Evolutionary conservation across 2,888 invertebrate genomes (phyloP).

Genomic region (Onthophagus sagittarius): DNA sequence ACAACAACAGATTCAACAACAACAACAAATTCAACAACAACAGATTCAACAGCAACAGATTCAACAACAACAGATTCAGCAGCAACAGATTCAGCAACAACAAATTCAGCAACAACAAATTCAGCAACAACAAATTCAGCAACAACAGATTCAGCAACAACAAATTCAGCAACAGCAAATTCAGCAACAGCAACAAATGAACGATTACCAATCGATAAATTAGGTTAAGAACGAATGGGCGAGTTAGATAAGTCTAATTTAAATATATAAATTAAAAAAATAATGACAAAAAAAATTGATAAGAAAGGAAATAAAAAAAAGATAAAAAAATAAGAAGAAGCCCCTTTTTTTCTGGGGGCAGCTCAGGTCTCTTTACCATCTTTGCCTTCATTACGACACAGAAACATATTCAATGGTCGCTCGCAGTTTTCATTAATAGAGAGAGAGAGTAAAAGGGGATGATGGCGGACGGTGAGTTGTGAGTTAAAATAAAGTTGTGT

Average conservation of each 20-base stretch:
- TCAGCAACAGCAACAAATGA: neutral
- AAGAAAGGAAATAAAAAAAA: neutral
- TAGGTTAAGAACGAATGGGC: neutral
- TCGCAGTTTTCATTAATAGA: neutral
- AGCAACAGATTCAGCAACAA: neutral
- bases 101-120: neutral
- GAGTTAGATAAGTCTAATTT: neutral
- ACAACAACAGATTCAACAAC: neutral
- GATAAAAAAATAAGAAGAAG: neutral
- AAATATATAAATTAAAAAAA: neutral
- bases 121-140: neutral
- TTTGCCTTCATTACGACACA: neutral
- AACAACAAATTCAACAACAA: neutral
- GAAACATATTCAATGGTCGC: neutral
- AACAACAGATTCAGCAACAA: conserved; percentile 18
- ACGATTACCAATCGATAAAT: neutral
- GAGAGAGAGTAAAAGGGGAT: neutral
- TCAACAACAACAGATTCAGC: neutral
- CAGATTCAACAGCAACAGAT: too few relatives aligned
- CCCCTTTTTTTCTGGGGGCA: neutral
- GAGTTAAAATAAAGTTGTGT: neutral
- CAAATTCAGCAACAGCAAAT: neutral
- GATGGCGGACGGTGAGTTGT: neutral
- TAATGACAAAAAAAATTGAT: neutral
- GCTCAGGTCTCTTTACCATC: neutral